Base-by-base conservation (phyloP, 2,888 invertebrate species). In the Ichneumoninae sp. region DNA sequence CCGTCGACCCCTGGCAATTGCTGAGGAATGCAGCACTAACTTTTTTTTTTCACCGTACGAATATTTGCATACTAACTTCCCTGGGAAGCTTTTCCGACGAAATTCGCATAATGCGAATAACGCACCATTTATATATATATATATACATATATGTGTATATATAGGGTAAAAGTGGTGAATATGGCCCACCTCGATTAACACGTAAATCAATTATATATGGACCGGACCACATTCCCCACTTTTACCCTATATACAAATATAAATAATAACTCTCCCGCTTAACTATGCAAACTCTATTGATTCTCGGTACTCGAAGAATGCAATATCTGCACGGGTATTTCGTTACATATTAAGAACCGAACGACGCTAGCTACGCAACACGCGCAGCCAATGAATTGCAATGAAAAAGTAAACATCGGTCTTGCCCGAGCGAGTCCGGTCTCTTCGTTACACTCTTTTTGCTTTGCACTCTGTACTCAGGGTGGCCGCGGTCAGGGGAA, bases 1-100 rank as follows among this genome's bases (percentile, higher is more conserved):
- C 69, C 65, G 72, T 72, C 80, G 69, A 84, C 84, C 84, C 77
- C 52, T n/a, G 57, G 62, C 68, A 84, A 84, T 77, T 84, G 84
- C 68, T 74, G 44, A 72, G 68, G 72, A 75, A 65, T 71, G 70
- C 44, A 54, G 65, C 75, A 74, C 70, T 40, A 72, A 40, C 40
- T 19, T 36, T 66, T 36, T 36, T 36, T 16, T 30, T 22, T n/a
- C 3, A 65, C 65, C 36, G 36, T 36, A 36, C 19, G 33, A 3
- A 65, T 57, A 19, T 65, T 36, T 36, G 40, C 65, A 36, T 36
- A 19, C 36, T 33, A 40, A 36, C 33, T n/a, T 65, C n/a, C 22
- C 54, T 22, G 54, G 54, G 10, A 54, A 54, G 3, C 10, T 54
- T 54, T 54, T 22, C 8, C 54, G 19, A 19, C 19, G 52, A 19